Percentiles rank a stretch among this genome's conserved stretches.
These are phyloP conservation scores for Thyatira batis DNA, from an alignment of 2,888 invertebrate species.

Conservation along the genomic window DNA sequence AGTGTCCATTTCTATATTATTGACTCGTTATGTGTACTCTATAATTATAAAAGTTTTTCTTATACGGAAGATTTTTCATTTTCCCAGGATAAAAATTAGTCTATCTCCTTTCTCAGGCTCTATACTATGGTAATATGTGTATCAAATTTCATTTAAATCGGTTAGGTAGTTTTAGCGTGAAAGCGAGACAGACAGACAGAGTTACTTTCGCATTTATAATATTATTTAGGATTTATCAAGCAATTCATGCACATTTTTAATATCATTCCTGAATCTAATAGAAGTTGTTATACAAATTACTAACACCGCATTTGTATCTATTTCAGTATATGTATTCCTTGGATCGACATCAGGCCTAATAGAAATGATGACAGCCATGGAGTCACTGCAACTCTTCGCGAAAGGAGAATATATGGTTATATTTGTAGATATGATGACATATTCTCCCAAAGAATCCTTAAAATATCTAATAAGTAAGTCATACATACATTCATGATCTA, in stretches of 20 bases:
- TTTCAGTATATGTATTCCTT: conserved; percentile 96
- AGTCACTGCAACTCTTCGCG: conserved; percentile 91
- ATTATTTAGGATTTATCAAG: too few species aligned
- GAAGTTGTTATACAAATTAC: background rate
- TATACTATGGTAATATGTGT: too few species aligned
- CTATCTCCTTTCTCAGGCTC: too few species aligned
- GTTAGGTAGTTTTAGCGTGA: too few species aligned
- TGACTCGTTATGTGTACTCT: background rate
- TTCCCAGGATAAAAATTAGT: too few species aligned
- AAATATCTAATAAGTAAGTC: conserved; percentile 92
- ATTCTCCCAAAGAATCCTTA: conserved; percentile 86
- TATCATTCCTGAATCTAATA: background rate
- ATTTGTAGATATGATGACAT: conserved; percentile 96
- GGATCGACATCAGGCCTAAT: conserved; percentile 93
- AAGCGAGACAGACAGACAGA: too few species aligned
- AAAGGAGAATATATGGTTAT: conserved; percentile 98
- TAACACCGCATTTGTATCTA: conserved; percentile 10
- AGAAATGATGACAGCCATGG: conserved; percentile 96
- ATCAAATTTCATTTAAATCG: too few species aligned
- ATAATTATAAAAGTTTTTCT: too few species aligned
- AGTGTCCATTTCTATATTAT: conserved; percentile 49
- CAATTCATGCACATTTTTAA: too few species aligned
- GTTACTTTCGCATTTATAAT: too few species aligned
- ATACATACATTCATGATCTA: background rate
- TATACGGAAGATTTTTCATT: too few species aligned